Evolutionary conservation across 2,888 invertebrate species (phyloP), one percentile per base, ranked within the genome.

Genomic region (Blastobasis adustella): DNA sequence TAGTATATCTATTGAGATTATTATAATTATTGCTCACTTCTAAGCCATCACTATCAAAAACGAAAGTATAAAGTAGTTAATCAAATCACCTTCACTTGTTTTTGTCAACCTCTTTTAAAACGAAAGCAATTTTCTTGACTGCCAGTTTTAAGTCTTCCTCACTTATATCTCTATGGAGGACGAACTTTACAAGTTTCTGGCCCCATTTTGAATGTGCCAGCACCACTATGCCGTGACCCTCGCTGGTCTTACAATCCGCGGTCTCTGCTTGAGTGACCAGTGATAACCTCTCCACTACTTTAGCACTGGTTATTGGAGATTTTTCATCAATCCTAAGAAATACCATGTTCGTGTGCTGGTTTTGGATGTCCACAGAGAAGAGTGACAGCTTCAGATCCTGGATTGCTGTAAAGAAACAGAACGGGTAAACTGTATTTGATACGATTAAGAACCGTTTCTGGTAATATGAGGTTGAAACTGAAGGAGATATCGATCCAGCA

Each of bases 311-410:
- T 5, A 92, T 65, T 48, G 76, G 75, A n/a, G 82, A 81, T 2
- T 83, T 67, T 61, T 89, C 83, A n/a, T 90, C 67, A 10, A 91
- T 73, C 41, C 90, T 78, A 43, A 94, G 78, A 65, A 94, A 82
- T 48, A 94, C 73, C 62, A 95, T 94, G 67, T 94, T 95, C 0
- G 92, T 92, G 49, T 93, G 91, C 0, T 92, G 87, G 38, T 75
- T 79, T 4, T 78, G 65, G 41, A 91, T 56, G 59, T 93, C 90
- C 0, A 93, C 91, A 5, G 63, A 73, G 52, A 93, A 82, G 47
- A 88, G 71, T 38, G 88, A 79, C 40, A 91, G 90, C 10, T 87
- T 80, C 45, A 90, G 62, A 8, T 88, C 79, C 47, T 85, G 67
- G 49, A 93, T 89, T 1, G 89, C 90, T 91, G 73, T 41, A 42